phyloP scores from a whole-genome alignment of 2,888 invertebrate species.

The Branchipolynoe longqiensis region DNA sequence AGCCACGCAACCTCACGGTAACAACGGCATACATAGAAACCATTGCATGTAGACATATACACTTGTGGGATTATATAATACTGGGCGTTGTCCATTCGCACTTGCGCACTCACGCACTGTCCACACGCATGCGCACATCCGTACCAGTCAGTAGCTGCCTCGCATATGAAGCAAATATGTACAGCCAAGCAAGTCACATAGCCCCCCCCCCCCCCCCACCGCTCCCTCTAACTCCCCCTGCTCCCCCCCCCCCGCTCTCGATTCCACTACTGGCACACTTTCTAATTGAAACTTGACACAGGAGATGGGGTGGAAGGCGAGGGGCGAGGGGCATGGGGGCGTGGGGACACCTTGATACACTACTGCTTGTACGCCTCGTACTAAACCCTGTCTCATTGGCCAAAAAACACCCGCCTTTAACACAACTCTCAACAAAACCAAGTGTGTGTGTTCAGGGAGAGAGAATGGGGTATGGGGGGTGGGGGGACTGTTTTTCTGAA shows the following conservation, averaged over 20 bases:
- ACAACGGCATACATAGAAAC: conserved; percentile 13
- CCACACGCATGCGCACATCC: neutral
- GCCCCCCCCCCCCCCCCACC: neutral
- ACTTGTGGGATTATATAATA: neutral
- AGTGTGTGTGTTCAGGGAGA: too few relatives aligned
- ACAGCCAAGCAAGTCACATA: conserved; percentile 18
- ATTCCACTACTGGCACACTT: neutral
- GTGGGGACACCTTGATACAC: too few relatives aligned
- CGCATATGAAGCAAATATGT: conserved; percentile 32
- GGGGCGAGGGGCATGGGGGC: too few relatives aligned
- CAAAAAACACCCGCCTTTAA: neutral
- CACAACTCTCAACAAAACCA: too few relatives aligned
- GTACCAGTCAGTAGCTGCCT: conserved; percentile 39
- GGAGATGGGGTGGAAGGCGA: too few relatives aligned
- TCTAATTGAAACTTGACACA: too few relatives aligned
- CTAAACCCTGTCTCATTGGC: conserved; percentile 38
- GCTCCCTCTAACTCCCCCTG: neutral
- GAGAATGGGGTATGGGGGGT: too few relatives aligned
- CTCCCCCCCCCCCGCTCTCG: neutral
- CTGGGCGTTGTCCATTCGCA: conserved; percentile 21
- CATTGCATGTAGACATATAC: neutral
- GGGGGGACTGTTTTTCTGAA: neutral
- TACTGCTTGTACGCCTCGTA: too few relatives aligned
- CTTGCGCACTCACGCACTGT: too few relatives aligned
- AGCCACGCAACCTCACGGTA: neutral